Conservation (phyloP, 2,888 invertebrate species). For the Stictocephala bisonia region DNA sequence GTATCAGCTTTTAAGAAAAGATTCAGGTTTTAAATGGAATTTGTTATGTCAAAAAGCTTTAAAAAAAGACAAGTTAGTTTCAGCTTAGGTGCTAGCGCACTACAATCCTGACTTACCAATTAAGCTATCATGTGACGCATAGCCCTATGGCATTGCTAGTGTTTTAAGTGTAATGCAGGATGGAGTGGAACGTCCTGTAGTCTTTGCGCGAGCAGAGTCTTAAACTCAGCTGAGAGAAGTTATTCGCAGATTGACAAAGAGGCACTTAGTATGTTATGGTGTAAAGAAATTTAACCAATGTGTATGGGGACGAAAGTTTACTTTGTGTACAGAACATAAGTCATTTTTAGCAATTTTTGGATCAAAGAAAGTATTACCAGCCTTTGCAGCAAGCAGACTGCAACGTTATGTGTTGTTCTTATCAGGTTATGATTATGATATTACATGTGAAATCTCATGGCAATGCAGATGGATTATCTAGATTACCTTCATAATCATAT, state of each 20-base stretch:
- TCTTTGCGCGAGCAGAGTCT: conserved; percentile 40
- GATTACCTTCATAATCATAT: conserved; percentile 41
- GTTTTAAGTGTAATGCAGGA: conserved; percentile 30
- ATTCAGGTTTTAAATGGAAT: conserved; percentile 34
- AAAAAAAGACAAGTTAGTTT: conserved; percentile 33
- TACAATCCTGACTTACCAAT: conserved; percentile 37
- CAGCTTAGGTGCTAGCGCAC: conserved; percentile 41
- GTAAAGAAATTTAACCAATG: conserved; percentile 42
- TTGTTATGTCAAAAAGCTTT: conserved; percentile 32
- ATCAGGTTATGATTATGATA: conserved; percentile 43
- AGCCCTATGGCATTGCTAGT: conserved; percentile 33
- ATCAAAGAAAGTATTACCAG: conserved; percentile 46
- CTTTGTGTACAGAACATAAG: conserved; percentile 46
- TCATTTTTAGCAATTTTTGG: conserved; percentile 47
- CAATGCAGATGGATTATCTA: conserved; percentile 45
- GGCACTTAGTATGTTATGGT: conserved; percentile 25
- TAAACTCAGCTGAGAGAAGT: conserved; percentile 26
- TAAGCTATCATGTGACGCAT: conserved; percentile 42
- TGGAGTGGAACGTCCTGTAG: conserved; percentile 25
- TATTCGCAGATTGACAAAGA: conserved; percentile 45
- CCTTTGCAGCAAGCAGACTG: conserved; percentile 49
- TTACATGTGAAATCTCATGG: conserved; percentile 28
- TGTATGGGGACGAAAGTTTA: conserved; percentile 43
- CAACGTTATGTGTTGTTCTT: conserved; percentile 47
- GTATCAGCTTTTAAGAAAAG: conserved; percentile 40